Percentiles rank a stretch among this genome's conserved stretches.
Evolutionary conservation across 1,140 invertebrate genomes (phyloP).

Genomic region (Phortica variegata): DNA sequence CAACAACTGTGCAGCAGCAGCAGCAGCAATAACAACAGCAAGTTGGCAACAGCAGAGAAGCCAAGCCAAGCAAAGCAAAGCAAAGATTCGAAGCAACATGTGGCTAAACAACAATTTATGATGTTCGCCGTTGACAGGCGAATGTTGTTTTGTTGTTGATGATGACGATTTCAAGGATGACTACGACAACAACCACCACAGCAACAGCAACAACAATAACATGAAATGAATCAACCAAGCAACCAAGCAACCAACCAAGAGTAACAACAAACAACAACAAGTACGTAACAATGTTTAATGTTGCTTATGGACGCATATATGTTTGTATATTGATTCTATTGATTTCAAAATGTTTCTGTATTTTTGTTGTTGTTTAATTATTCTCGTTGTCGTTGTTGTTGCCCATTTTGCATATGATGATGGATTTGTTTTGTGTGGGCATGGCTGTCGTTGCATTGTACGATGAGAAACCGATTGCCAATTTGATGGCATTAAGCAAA

Average conservation of each 20-base stretch:
- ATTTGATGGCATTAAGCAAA: no score
- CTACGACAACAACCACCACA: slow-evolving; percentile 20
- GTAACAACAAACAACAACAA: no score
- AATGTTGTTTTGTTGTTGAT: slow-evolving; percentile 53
- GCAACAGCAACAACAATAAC: slow-evolving; percentile 15
- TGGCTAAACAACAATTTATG: slow-evolving; percentile 55
- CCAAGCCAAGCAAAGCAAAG: no score
- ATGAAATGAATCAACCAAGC: no score
- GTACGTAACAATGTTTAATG: no score
- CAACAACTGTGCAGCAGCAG: neutral
- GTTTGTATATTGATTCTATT: no score
- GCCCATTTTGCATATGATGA: slow-evolving; percentile 48
- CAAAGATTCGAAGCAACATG: slow-evolving; percentile 32
- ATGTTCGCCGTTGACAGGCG: slow-evolving; percentile 52
- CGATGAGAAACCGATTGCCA: no score
- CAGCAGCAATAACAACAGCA: slow-evolving; percentile 7
- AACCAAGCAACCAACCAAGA: no score
- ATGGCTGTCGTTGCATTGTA: no score
- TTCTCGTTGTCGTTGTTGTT: neutral
- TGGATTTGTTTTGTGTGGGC: slow-evolving; percentile 48
- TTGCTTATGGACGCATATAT: no score
- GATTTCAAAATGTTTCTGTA: slow-evolving; percentile 5
- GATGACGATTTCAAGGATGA: slow-evolving; percentile 45
- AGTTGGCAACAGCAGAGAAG: slow-evolving; percentile 8
- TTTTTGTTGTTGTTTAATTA: neutral